These are phyloP conservation scores for Orchesellides sinensis DNA, from an alignment of 2,888 invertebrate genomes.

Conservation along the genomic window DNA sequence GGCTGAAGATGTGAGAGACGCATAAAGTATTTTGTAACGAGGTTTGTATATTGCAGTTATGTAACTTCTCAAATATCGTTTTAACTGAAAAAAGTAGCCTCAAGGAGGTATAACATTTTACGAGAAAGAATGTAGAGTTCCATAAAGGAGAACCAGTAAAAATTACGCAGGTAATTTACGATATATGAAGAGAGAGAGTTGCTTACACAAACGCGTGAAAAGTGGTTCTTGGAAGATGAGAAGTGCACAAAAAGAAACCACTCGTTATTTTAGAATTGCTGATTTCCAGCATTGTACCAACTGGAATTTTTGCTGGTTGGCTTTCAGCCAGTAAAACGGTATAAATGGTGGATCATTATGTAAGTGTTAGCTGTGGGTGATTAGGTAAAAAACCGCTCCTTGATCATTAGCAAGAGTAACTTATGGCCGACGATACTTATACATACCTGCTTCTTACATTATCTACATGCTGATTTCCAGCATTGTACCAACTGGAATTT, in stretches of 20 bases:
- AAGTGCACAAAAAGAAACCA: neutral
- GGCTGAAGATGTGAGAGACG: neutral
- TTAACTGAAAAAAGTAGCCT: too few species aligned
- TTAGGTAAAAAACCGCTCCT: slow-evolving; percentile 11
- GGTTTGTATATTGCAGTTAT: neutral
- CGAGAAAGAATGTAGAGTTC: too few species aligned
- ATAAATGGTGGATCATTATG: neutral
- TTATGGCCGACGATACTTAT: too few species aligned
- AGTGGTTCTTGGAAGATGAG: slow-evolving; percentile 41
- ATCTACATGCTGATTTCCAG: slow-evolving; percentile 29
- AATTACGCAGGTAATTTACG: too few species aligned
- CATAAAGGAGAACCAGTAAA: too few species aligned
- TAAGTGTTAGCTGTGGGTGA: neutral
- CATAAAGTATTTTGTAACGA: neutral
- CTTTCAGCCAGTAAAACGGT: neutral
- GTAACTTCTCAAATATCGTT: too few species aligned
- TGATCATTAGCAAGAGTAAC: too few species aligned
- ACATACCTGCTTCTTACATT: too few species aligned
- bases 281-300: slow-evolving; percentile 25
- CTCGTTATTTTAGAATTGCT: neutral
- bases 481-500: slow-evolving; percentile 24
- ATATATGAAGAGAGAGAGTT: too few species aligned
- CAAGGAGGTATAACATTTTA: neutral
- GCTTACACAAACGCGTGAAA: slow-evolving; percentile 50
- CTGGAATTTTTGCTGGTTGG: slow-evolving; percentile 3